Base-by-base conservation (phyloP, 2,113 vertebrate genomes). In the Forbesichthys agassizii region DNA sequence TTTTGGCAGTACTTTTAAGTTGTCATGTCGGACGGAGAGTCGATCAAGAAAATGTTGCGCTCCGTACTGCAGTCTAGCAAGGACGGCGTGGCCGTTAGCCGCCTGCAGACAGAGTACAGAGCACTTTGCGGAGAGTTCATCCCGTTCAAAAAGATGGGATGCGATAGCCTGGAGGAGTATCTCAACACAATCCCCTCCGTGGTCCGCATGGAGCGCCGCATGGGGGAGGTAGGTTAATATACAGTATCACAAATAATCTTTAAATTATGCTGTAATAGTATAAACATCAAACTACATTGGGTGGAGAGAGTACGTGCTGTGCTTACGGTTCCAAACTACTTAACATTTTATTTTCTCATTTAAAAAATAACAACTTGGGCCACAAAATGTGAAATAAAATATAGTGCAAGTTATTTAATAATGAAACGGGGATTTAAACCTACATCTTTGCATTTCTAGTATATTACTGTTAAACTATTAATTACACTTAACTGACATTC, bases 61-160 rank as follows among this genome's bases (percentile, higher is more conserved):
- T 91, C 96, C 60, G 95, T 98, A 46, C 92, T 98, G 33, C 95
- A 95, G 84, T 89, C 95, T 55, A 94, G 93, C 79, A 98, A 97
- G 82, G 81, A 72, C 0, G 96, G 96, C 0, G 48, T 98, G 78
- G 84, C 87, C 11, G 62, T 98, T 16, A 62, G 64, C 6, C 91
- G 77, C 6, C 92, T 98, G 33, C 95, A 95, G 84, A 66, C 72
- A 11, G 95, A 96, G 51, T 98, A 95, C 87, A 89, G 69, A 20
- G 91, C 91, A 0, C 82, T 98, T 57, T 96, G 96, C 0, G 95
- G 95, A 3, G 96, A 98, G 70, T 81, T 67, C 75, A 97, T 98
- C 81, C 95, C 95, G 1, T 90, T 94, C 82, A 88, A 81, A 51
- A 89, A 93, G 49, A 89, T 98, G 49, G 96, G 96, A 14, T 92